Evolutionary conservation across 1,140 invertebrate species (phyloP), one percentile per base, ranked within the genome.

Genomic region (Drosophila nigromelanica): DNA sequence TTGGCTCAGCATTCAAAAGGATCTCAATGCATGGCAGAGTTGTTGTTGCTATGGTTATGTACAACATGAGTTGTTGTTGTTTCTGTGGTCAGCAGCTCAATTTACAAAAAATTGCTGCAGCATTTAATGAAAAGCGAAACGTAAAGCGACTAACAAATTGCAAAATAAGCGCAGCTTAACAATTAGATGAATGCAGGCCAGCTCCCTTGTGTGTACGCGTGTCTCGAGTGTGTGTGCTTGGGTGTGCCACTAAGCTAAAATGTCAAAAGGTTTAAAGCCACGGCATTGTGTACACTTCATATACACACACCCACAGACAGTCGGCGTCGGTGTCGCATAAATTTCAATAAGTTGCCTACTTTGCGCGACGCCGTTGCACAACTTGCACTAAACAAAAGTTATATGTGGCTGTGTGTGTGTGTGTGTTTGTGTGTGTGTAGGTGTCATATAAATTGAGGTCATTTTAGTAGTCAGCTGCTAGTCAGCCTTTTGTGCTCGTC

Each of bases 141-240:
- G 27, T 35, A 40, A 56, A 47, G 15, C 60, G 72, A 78, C 64
- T 67, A 82, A 75, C 64, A 81, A 82, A 81, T 81, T 73, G 78
- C 69, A 71, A 78, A 82, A 72, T 72, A 67, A 69, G 72, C 52
- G 66, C 42, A 83, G 76, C 73, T 66, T 59, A 79, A 79, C 55
- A 83, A 83, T 79, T 79, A 76, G 45, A 55, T 68, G 48, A 68
- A 73, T 50, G 56, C 64, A 55, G 56, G 30, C n/a, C 40, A 45
- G 45, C 4, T 48, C 47, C 15, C 35, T 5, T 11, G 11, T 7
- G 33, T 3, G 33, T 7, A 18, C 6, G 47, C 37, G 33, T 24
- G 33, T 37, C 14, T 60, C 39, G 61, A 21, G 51, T 50, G 47
- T 42, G 42, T 47, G 15, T 63, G 60, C 58, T 35, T 59, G 54